Evolutionary conservation across 2,797 vertebrate species (phyloP).

Genomic region (Hybognathus amarus): DNA sequence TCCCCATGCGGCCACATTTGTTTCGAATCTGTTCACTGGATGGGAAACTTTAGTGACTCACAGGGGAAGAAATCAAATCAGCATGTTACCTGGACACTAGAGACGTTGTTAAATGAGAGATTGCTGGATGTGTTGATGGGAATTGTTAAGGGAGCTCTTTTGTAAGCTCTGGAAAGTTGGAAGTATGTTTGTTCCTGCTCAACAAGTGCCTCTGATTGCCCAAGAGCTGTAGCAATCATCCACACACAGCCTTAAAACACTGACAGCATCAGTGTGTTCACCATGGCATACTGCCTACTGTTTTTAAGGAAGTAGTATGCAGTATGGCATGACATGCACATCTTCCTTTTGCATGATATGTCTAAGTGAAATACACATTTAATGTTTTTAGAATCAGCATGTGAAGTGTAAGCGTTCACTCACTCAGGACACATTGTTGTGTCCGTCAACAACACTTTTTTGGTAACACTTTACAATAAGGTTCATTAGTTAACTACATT

Average conservation of each 20-base stretch:
- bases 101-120: constrained; percentile 22
- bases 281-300: background rate
- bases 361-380: background rate
- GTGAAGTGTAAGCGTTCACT: too few relatives aligned
- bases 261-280: background rate
- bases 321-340: background rate
- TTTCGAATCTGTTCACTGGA: constrained; percentile 28
- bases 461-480: too few relatives aligned
- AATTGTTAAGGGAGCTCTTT: constrained; percentile 27
- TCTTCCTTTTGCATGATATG: background rate
- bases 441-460: background rate
- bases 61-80: constrained; percentile 41
- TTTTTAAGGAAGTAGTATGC: background rate
- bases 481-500: too few relatives aligned
- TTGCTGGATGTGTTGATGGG: constrained; percentile 28
- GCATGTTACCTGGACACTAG: constrained; percentile 20
- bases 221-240: constrained; percentile 22
- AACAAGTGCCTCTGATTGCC: constrained; percentile 26
- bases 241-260: constrained; percentile 8
- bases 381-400: background rate
- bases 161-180: constrained; percentile 6
- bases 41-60: constrained; percentile 34
- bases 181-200: background rate
- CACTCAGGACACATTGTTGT: background rate
- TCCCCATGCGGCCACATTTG: constrained; percentile 24